Conservation (phyloP, 2,797 vertebrate genomes). For the Poecilia gillii region DNA sequence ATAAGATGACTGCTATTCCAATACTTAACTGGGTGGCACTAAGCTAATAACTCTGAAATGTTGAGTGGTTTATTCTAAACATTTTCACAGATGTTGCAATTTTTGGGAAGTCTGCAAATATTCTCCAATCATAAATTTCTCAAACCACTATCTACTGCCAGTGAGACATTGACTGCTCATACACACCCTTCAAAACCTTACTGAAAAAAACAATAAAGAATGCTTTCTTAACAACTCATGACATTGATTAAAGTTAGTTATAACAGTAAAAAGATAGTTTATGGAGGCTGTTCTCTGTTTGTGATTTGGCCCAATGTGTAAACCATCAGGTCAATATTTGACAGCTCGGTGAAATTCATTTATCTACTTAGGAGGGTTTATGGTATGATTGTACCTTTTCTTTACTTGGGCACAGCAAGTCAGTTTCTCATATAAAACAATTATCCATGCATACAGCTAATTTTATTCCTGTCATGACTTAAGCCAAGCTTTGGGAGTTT, state of each 20-base stretch:
- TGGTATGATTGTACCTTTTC: conserved; percentile 4
- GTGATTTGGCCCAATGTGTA: neutral
- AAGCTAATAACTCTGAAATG: too few relatives aligned
- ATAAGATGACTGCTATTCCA: too few relatives aligned
- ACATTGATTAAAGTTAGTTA: conserved; percentile 34
- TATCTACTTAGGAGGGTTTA: conserved; percentile 23
- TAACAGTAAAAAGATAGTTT: conserved; percentile 15
- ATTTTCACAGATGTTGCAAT: neutral
- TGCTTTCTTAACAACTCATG: conserved; percentile 36
- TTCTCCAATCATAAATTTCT: neutral
- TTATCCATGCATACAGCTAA: conserved; percentile 32
- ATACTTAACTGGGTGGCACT: too few relatives aligned
- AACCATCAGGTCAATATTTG: conserved; percentile 7
- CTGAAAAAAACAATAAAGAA: neutral
- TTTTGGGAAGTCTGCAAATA: neutral
- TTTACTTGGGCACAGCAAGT: conserved; percentile 15
- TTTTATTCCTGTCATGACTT: conserved; percentile 30
- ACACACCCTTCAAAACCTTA: neutral
- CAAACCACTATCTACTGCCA: neutral
- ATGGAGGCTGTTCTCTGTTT: conserved; percentile 9
- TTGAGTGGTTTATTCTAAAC: neutral
- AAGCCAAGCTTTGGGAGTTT: conserved; percentile 32
- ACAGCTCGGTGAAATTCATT: conserved; percentile 2
- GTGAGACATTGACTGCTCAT: neutral
- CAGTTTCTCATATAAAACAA: conserved; percentile 34